Evolutionary conservation across 1,140 invertebrate species (phyloP), one percentile per base, ranked within the genome.

Genomic region (Cyrtorhinus lividipennis): DNA sequence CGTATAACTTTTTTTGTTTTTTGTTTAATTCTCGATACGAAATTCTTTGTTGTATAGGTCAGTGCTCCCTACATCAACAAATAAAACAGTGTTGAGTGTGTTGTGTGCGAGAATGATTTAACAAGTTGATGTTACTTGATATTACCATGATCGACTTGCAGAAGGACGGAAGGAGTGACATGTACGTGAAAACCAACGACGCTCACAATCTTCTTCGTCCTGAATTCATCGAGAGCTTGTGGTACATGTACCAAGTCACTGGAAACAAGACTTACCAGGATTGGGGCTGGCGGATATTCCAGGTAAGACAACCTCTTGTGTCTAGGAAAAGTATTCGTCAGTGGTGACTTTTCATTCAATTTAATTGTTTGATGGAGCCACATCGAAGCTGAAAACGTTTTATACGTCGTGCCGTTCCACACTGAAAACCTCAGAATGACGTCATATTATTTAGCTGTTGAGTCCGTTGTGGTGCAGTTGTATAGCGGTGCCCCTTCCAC

Each of bases 211-310:
- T 97, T 0, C 74, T 97, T 3, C 78, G 94, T 5, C 94, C 94
- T 0, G 93, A 97, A 75, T 95, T 92, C 64, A 80, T 96, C 10
- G 94, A 97, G 74, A 93, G 88, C 71, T 77, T 95, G 26, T 97
- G 88, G 80, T 95, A 95, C 71, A 83, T 97, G 78, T 94, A 93
- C 74, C 88, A 94, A 64, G 78, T 95, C 13, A 94, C 91, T 20
- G 87, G 82, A 25, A 93, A 95, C 73, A 83, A 81, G 60, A 94
- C 87, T 26, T 97, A 93, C 73, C 90, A 95, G 73, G 86, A 95
- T 60, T 95, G 92, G 93, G 94, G 92, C 15, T 96, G 92, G 92
- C 80, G 85, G 70, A 92, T 95, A 70, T 95, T 92, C 71, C 81
- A 90, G 78, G 85, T 86, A 73, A 68, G 68, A 62, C 73, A 84